Percentiles rank a stretch among this genome's conserved stretches.
These are phyloP conservation scores for Ptychadena robeensis DNA, from an alignment of 2,797 vertebrate species.

Conservation along the genomic window DNA sequence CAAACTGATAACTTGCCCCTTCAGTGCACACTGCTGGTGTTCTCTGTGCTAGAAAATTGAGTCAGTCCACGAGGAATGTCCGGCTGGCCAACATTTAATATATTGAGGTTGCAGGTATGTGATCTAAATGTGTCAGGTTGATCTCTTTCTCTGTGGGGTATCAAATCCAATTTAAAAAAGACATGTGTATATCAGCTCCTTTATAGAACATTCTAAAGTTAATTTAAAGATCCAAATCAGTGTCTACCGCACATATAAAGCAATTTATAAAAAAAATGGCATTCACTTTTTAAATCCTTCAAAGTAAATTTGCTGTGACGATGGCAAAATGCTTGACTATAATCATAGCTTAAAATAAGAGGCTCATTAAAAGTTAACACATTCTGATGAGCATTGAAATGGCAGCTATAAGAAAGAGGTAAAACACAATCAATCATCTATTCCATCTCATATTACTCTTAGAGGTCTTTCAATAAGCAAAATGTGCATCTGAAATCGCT, in stretches of 20 bases:
- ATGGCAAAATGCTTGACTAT: conserved; percentile 39
- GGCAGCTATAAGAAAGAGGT: conserved; percentile 46
- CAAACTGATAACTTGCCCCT: background rate
- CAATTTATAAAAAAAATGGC: conserved; percentile 33
- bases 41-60: background rate
- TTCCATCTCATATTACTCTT: conserved; percentile 58
- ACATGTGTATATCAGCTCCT: conserved; percentile 25
- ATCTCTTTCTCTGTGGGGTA: conserved; percentile 11
- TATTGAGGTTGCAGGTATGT: background rate
- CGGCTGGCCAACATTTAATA: background rate
- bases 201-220: conserved; percentile 27
- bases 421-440: conserved; percentile 60
- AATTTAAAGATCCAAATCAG: conserved; percentile 37
- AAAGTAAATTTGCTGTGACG: conserved; percentile 40
- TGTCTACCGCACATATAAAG: conserved; percentile 21
- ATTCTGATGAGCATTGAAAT: conserved; percentile 55
- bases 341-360: conserved; percentile 44
- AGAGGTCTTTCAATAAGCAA: conserved; percentile 56
- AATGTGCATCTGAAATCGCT: conserved; percentile 50
- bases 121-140: background rate
- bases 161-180: conserved; percentile 19
- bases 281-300: conserved; percentile 38
- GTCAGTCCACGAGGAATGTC: background rate
- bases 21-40: background rate
- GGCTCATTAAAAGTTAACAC: conserved; percentile 56